phyloP scores from a whole-genome alignment of 2,113 vertebrate species.

The Stigmatopora argus region DNA sequence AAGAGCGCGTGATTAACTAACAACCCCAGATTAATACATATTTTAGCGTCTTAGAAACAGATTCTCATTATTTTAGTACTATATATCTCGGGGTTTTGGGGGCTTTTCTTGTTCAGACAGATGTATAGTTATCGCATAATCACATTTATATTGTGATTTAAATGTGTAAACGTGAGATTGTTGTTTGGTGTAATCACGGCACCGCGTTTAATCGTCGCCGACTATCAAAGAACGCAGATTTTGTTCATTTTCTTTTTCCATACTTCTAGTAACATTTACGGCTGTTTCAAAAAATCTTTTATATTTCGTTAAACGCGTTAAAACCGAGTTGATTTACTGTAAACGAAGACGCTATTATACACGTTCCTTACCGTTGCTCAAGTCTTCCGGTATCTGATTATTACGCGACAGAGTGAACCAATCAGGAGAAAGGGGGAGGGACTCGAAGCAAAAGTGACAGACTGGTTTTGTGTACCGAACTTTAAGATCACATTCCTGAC shows the following conservation, averaged over 20 bases:
- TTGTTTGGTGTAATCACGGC: background rate
- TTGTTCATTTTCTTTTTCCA: background rate
- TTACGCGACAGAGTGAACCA: conserved; percentile 52
- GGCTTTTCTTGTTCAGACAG: too few relatives aligned
- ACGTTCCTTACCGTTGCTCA: conserved; percentile 31
- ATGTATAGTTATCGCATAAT: too few relatives aligned
- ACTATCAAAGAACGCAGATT: background rate
- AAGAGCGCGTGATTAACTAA: too few relatives aligned
- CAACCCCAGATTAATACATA: too few relatives aligned
- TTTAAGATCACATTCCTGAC: background rate
- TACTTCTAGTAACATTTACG: background rate
- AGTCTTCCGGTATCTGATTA: conserved; percentile 27
- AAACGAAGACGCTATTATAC: background rate
- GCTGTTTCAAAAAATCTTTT: background rate
- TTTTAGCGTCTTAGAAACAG: too few relatives aligned
- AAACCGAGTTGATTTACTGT: background rate
- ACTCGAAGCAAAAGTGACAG: background rate
- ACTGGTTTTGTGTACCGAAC: background rate
- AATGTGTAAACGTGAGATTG: background rate
- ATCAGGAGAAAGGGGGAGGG: conserved; percentile 24
- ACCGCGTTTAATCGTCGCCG: too few relatives aligned
- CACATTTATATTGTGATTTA: background rate
- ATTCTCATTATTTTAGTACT: too few relatives aligned
- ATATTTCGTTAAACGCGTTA: rapidly evolving
- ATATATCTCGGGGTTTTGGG: too few relatives aligned